phyloP scores from a whole-genome alignment of 2,797 vertebrate genomes.

The Margarornis squamiger region DNA sequence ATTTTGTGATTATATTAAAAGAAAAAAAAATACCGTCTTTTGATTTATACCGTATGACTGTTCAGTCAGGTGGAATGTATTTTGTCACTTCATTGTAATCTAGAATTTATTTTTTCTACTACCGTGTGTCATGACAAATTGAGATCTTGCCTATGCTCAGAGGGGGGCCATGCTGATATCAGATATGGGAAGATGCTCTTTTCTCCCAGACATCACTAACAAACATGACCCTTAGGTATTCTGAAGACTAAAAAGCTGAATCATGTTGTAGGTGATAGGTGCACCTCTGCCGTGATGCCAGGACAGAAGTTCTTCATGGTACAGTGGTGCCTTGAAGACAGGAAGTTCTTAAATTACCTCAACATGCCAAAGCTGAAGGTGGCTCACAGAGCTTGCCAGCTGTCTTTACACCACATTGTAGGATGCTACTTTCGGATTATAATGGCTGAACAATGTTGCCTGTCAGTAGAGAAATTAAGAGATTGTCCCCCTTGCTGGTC shows the following conservation, averaged over 20 bases:
- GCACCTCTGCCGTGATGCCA: not conserved
- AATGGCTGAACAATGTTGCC: not conserved
- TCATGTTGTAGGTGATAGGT: not conserved
- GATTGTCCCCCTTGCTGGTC: not conserved
- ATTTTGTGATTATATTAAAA: not conserved
- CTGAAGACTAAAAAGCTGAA: not conserved
- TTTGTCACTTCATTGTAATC: not conserved
- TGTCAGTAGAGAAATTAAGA: not conserved
- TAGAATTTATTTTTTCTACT: not conserved
- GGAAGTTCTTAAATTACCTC: not conserved
- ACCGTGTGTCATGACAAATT: not conserved
- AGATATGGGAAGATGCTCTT: not conserved
- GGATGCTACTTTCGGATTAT: not conserved
- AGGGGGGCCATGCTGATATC: not conserved
- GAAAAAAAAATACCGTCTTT: not conserved
- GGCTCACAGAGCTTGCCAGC: not conserved
- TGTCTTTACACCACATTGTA: not conserved
- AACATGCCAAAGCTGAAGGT: not conserved
- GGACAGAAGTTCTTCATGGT: not conserved
- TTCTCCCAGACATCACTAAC: not conserved
- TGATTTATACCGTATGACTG: not conserved
- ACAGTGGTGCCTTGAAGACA: not conserved
- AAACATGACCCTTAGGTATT: not conserved
- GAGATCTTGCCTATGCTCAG: not conserved
- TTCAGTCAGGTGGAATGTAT: not conserved